A percentile compares a stretch with the other conserved stretches of the same genome.
Conservation (phyloP, 1,140 invertebrate genomes). For the Tetragonula clypearis region DNA sequence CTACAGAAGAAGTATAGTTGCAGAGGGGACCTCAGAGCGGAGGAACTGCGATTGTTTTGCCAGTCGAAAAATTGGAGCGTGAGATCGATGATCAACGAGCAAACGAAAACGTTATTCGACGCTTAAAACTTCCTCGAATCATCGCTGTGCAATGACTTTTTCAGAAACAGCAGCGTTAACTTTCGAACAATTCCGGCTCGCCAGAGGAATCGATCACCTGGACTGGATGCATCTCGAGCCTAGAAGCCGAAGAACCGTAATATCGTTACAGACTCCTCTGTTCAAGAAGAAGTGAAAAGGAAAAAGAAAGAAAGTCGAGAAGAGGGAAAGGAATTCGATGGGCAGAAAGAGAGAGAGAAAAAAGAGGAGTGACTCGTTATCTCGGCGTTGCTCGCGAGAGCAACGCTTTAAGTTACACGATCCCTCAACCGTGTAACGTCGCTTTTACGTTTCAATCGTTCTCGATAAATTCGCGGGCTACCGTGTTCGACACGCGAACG, state of each 20-base stretch:
- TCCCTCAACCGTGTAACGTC: slow-evolving; percentile 7
- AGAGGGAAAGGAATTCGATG: too few relatives aligned
- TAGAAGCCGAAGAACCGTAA: slow-evolving; percentile 8
- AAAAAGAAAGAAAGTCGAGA: neutral
- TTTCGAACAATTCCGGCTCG: neutral
- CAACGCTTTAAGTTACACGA: slow-evolving; percentile 6
- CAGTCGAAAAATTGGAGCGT: neutral
- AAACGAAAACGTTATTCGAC: neutral
- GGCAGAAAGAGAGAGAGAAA: neutral
- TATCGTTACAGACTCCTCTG: neutral
- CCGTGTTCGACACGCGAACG: slow-evolving; percentile 19
- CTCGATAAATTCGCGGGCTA: slow-evolving; percentile 22
- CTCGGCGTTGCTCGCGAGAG: neutral
- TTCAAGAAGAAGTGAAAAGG: neutral
- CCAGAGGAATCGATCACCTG: neutral
- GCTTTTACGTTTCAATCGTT: slow-evolving; percentile 25
- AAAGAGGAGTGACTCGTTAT: neutral
- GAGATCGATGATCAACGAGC: neutral
- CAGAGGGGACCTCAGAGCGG: too few relatives aligned
- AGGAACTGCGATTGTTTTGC: too few relatives aligned
- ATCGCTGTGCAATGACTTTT: neutral
- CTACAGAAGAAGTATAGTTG: too few relatives aligned
- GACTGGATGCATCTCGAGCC: neutral
- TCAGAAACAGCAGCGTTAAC: neutral
- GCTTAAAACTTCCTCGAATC: neutral